These are phyloP conservation scores for Drosophila imparisetae DNA, from an alignment of 2,888 invertebrate species.

Conservation along the genomic window DNA sequence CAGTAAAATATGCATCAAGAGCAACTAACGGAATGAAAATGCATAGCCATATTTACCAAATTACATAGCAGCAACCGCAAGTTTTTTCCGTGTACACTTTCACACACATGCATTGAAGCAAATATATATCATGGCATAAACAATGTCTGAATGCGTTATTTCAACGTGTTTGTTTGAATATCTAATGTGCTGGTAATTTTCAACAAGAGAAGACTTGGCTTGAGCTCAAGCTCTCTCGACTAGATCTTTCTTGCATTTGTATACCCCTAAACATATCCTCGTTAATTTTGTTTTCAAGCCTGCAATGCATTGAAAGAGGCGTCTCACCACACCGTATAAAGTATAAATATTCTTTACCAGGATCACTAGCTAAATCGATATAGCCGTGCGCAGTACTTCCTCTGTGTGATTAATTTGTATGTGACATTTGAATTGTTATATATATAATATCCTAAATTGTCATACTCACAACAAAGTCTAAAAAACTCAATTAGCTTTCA, in stretches of 20 bases:
- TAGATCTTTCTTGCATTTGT: not conserved
- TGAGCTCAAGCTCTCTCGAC: not conserved
- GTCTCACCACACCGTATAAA: not conserved
- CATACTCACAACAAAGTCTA: constrained; percentile 31
- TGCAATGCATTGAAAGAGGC: not conserved
- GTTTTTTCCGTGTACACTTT: not conserved
- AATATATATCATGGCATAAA: not conserved
- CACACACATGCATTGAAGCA: not conserved
- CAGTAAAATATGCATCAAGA: not conserved
- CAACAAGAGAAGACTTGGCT: not conserved
- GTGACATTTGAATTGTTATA: constrained; percentile 19
- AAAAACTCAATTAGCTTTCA: constrained; percentile 46
- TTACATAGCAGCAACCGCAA: not conserved
- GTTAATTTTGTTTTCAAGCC: not conserved
- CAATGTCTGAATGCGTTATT: too few relatives aligned
- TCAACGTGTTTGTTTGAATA: not conserved
- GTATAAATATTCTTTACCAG: not conserved
- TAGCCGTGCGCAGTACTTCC: not conserved
- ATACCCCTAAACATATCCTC: not conserved
- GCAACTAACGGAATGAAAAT: not conserved
- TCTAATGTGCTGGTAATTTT: not conserved
- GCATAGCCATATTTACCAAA: not conserved
- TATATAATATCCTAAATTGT: constrained; percentile 21
- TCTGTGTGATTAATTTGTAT: not conserved
- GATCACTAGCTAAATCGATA: not conserved